Conservation (phyloP, 2,888 invertebrate genomes). For the Ochropacha duplaris region DNA sequence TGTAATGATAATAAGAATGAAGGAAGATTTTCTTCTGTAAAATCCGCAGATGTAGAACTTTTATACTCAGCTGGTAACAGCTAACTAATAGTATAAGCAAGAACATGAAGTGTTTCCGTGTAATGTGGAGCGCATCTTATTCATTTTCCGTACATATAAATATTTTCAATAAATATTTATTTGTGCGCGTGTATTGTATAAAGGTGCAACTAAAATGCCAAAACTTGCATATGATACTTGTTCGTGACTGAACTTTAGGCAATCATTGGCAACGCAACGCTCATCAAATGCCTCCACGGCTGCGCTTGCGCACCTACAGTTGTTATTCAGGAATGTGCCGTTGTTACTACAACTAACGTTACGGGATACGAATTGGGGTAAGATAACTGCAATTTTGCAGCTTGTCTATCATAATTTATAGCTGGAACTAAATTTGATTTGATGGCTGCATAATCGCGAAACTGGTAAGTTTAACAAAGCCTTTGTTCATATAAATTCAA, state of each 20-base stretch:
- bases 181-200: neutral
- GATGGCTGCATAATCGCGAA: neutral
- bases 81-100: too few relatives aligned
- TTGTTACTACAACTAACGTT: slow-evolving; percentile 18
- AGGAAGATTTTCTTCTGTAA: too few relatives aligned
- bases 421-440: slow-evolving; percentile 2
- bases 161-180: neutral
- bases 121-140: too few relatives aligned
- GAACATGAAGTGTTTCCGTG: too few relatives aligned
- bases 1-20: too few relatives aligned
- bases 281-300: slow-evolving; percentile 49
- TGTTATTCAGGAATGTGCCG: slow-evolving; percentile 33
- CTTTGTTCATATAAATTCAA: slow-evolving; percentile 1
- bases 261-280: slow-evolving; percentile 64
- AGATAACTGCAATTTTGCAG: neutral
- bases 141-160: neutral
- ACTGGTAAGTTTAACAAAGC: neutral
- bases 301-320: slow-evolving; percentile 30
- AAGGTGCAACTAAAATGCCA: slow-evolving; percentile 52
- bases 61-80: too few relatives aligned
- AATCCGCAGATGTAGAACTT: too few relatives aligned
- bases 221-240: slow-evolving; percentile 71
- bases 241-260: slow-evolving; percentile 74
- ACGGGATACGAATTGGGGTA: neutral
- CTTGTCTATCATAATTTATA: slow-evolving; percentile 3